A percentile compares a stretch with the other conserved stretches of the same genome.
These are phyloP conservation scores for Xestoiulus laeticollis DNA, from an alignment of 2,888 invertebrate genomes.

Conservation along the genomic window DNA sequence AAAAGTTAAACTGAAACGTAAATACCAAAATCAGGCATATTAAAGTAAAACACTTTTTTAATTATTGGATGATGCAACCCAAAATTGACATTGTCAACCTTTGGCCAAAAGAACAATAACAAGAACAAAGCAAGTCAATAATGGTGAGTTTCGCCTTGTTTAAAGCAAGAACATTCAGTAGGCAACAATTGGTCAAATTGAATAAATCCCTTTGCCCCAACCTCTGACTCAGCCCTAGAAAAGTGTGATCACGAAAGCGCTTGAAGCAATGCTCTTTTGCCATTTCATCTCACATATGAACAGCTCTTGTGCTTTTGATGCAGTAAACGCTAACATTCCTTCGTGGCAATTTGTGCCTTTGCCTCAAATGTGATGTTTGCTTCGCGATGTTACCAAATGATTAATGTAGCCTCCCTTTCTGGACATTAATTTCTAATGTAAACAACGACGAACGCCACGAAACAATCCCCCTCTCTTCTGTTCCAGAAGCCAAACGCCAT, in stretches of 20 bases:
- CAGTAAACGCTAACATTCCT: background rate
- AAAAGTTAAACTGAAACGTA: too few relatives aligned
- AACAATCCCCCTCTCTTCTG: background rate
- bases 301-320: background rate
- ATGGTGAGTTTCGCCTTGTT: background rate
- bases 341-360: background rate
- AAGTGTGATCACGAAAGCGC: background rate
- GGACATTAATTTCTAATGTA: background rate
- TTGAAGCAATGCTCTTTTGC: background rate
- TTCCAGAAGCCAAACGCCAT: background rate
- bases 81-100: background rate
- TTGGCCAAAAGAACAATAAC: background rate
- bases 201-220: background rate
- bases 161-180: background rate
- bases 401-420: constrained; percentile 1
- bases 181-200: background rate
- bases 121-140: background rate
- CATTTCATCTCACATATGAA: background rate
- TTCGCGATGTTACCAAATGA: constrained; percentile 21
- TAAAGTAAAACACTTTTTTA: too few relatives aligned
- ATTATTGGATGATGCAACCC: background rate
- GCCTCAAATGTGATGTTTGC: background rate
- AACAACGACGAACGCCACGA: background rate
- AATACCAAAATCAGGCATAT: too few relatives aligned
- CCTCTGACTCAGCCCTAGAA: background rate